These are phyloP conservation scores for Neodontobutis hainanensis DNA, from an alignment of 2,113 vertebrate genomes.

Conservation along the genomic window DNA sequence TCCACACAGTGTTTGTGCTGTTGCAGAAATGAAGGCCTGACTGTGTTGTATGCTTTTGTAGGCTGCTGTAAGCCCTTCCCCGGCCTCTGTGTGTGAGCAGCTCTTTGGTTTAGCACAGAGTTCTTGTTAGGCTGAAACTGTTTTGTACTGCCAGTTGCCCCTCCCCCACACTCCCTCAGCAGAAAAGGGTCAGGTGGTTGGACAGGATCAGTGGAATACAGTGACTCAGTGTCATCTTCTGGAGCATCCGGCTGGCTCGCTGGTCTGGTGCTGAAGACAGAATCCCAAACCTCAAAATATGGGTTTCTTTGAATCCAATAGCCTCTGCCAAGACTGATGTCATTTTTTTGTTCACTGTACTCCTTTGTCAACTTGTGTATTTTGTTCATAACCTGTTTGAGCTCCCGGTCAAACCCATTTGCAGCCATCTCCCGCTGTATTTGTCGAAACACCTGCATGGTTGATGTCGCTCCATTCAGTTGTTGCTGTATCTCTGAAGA, in stretches of 20 bases:
- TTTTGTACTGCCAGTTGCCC: too few relatives aligned
- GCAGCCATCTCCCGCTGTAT: conserved; percentile 1
- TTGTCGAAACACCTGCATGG: neutral
- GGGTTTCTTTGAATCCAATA: conserved; percentile 3
- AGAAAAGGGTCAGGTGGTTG: too few relatives aligned
- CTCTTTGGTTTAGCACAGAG: too few relatives aligned
- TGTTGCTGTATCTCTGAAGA: neutral
- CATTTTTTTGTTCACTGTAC: neutral
- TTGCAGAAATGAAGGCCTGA: too few relatives aligned
- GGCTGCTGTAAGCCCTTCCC: too few relatives aligned
- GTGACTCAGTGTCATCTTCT: neutral
- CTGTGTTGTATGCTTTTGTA: too few relatives aligned
- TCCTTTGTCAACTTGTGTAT: conserved; percentile 3
- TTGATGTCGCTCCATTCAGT: neutral
- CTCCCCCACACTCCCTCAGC: too few relatives aligned
- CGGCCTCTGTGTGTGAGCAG: too few relatives aligned
- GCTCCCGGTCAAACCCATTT: neutral
- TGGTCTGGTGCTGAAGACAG: neutral
- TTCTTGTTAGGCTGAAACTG: too few relatives aligned
- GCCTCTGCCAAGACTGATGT: neutral
- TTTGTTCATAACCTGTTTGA: conserved; percentile 2
- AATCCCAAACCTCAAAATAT: neutral
- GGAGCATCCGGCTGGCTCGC: neutral
- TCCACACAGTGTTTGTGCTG: too few relatives aligned
- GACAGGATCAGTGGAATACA: neutral